Evolutionary conservation across 2,797 vertebrate genomes (phyloP).

Genomic region (Novumbra hubbsi): DNA sequence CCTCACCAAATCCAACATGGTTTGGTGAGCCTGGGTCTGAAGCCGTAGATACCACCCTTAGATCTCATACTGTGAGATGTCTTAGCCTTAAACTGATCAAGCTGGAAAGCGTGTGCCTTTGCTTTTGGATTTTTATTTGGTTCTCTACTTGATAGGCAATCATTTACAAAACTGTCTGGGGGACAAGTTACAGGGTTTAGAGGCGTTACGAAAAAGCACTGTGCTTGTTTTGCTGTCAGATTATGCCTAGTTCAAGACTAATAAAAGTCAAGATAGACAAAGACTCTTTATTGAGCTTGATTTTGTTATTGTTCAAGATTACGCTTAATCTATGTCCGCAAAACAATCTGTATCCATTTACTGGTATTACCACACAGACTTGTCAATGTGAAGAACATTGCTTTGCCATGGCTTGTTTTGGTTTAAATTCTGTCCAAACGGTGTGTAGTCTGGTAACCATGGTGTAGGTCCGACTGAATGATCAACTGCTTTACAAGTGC

Average conservation of each 20-base stretch:
- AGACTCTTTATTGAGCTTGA: no score
- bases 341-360: background rate
- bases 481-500: background rate
- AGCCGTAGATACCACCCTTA: slow-evolving; percentile 21
- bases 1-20: background rate
- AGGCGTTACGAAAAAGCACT: slow-evolving; percentile 6
- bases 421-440: background rate
- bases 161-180: slow-evolving; percentile 1
- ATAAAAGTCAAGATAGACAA: no score
- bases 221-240: no score
- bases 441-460: background rate
- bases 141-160: slow-evolving; percentile 8
- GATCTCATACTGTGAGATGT: background rate
- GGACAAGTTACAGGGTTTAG: slow-evolving; percentile 7
- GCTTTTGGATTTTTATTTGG: slow-evolving; percentile 26
- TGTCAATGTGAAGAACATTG: slow-evolving; percentile 6
- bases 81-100: slow-evolving; percentile 40
- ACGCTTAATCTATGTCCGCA: no score
- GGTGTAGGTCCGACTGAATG: background rate
- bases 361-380: background rate
- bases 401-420: background rate
- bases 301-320: no score
- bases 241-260: no score
- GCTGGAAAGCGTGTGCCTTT: slow-evolving; percentile 45
- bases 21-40: slow-evolving; percentile 19